Base-by-base conservation (phyloP, 2,888 invertebrate genomes). In the Lasius platythorax region DNA sequence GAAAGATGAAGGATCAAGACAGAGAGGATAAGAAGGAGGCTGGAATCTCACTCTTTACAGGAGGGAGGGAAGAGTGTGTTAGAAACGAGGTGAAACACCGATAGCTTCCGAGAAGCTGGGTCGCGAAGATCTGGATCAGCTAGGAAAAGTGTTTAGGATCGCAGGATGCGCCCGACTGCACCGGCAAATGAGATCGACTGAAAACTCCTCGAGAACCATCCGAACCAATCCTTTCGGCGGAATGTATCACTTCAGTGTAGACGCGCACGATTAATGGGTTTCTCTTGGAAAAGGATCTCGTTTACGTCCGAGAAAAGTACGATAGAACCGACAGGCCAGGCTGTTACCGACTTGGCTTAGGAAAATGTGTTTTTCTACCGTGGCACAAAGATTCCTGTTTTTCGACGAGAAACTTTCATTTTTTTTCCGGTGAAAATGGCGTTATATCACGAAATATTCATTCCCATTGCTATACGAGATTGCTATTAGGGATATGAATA, bases 101-200 rank as follows among this genome's bases (percentile, higher is more conserved):
- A 83, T 89, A 61, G 23, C 56, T 82, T 33, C 40, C 33, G 64
- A 64, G 72, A 85, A 85, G 85, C 88, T 85, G 67, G 75, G 83
- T 83, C 84, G 66, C 76, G 33, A 76, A 83, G 86, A 82, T 78
- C 81, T 66, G 85, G 81, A 89, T 90, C 86, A 78, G 85, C 74
- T 84, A 83, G 85, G 89, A 88, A 89, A 87, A 90, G 89, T 90
- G 89, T 90, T 90, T 91, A 89, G 89, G 85, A 83, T 89, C 87
- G 81, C 82, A 84, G 87, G 88, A 91, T 86, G 87, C 91, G 91
- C 88, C 83, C 84, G 86, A 75, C 76, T 88, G 88, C 87, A 75
- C 85, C 89, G 84, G 89, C 89, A 91, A 90, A 90, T 90, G 90
- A 90, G 91, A 91, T 90, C 87, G 89, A 85, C 86, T 84, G 91